A percentile compares a stretch with the other conserved stretches of the same genome.
Evolutionary conservation across 2,888 invertebrate species (phyloP).

Genomic region (Melieria omissa): DNA sequence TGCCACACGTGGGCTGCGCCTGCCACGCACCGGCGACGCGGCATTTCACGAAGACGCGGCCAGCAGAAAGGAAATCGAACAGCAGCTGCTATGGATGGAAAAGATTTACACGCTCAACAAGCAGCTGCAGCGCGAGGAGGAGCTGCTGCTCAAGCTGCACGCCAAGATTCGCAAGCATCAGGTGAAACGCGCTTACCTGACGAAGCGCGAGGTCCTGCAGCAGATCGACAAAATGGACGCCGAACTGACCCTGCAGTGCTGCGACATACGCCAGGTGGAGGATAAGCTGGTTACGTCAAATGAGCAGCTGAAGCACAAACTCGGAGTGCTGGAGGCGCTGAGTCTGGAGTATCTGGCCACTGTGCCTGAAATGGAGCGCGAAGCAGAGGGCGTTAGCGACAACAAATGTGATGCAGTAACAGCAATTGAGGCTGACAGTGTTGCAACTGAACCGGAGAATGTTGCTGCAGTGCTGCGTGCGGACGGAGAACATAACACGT

Average conservation of each 20-base stretch:
- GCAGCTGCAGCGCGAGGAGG: slow-evolving; percentile 78
- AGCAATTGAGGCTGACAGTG: neutral
- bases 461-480: slow-evolving; percentile 12
- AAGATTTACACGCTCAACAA: slow-evolving; percentile 80
- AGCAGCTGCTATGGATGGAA: slow-evolving; percentile 78
- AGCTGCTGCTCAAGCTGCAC: slow-evolving; percentile 75
- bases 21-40: slow-evolving; percentile 11
- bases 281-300: slow-evolving; percentile 69
- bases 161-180: slow-evolving; percentile 73
- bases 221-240: slow-evolving; percentile 67
- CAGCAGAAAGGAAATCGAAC: slow-evolving; percentile 45
- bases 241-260: slow-evolving; percentile 68
- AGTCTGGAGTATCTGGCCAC: slow-evolving; percentile 67
- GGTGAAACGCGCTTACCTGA: slow-evolving; percentile 55
- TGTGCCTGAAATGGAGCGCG: slow-evolving; percentile 16
- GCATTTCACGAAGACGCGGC: neutral
- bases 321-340: slow-evolving; percentile 70
- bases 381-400: neutral
- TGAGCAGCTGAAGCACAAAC: slow-evolving; percentile 69
- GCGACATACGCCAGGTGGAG: slow-evolving; percentile 70
- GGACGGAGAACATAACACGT: neutral
- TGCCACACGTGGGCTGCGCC: neutral
- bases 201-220: slow-evolving; percentile 55
- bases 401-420: neutral
- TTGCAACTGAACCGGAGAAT: slow-evolving; percentile 17